A percentile compares a stretch with the other conserved stretches of the same genome.
phyloP scores from a whole-genome alignment of 2,888 invertebrate species.

The Caenorhabditis sp. region DNA sequence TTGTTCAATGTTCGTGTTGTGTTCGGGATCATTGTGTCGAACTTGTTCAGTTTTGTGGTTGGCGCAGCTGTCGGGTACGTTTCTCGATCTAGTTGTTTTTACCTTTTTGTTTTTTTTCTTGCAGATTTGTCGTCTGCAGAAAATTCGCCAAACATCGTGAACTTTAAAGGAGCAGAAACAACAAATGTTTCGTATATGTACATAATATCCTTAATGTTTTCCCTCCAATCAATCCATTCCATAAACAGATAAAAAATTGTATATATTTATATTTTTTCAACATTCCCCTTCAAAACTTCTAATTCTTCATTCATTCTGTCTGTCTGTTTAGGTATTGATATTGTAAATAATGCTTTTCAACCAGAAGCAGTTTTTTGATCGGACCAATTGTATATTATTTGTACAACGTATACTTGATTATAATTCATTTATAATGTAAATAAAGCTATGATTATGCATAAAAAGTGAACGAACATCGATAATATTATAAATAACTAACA shows the following conservation, averaged over 20 bases:
- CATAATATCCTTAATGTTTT: neutral
- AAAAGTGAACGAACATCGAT: too few relatives aligned
- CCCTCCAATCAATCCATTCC: neutral
- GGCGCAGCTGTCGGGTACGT: conserved; percentile 88
- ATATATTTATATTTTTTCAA: neutral
- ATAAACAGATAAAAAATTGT: neutral
- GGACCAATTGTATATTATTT: conserved; percentile 1
- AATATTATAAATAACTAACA: too few relatives aligned
- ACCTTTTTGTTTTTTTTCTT: neutral
- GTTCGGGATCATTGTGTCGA: conserved; percentile 87
- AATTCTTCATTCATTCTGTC: neutral
- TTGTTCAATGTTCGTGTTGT: conserved; percentile 76
- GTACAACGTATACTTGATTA: neutral
- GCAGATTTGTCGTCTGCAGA: conserved; percentile 64
- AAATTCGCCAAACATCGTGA: conserved; percentile 51
- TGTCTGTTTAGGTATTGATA: neutral
- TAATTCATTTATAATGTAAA: neutral
- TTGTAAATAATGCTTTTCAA: neutral
- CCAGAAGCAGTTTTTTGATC: neutral
- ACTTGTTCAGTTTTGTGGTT: conserved; percentile 85
- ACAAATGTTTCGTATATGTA: neutral
- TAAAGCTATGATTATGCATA: neutral
- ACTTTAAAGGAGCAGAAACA: conserved; percentile 5
- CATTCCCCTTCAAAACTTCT: neutral
- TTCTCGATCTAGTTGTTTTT: neutral